Percentiles rank a stretch among this genome's conserved stretches.
Evolutionary conservation across 2,113 vertebrate genomes (phyloP).

Genomic region (Indri indri): DNA sequence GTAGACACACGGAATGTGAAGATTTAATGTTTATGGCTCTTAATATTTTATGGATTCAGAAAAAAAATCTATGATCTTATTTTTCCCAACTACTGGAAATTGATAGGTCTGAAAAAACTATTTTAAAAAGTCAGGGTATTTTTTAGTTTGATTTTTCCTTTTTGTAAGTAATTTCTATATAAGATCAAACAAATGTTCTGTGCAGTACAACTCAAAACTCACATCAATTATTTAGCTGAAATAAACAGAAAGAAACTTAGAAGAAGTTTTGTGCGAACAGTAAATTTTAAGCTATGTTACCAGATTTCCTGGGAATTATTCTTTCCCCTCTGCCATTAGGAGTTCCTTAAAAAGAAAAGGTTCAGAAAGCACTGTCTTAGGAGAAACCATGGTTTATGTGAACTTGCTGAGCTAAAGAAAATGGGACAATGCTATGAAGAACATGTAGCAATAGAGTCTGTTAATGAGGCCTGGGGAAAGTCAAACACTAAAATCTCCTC

Average conservation of each 20-base stretch:
- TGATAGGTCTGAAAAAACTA: neutral
- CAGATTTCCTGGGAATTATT: neutral
- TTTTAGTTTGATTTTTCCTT: constrained; percentile 20
- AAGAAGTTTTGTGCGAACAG: neutral
- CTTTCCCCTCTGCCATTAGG: neutral
- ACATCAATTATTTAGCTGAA: constrained; percentile 31
- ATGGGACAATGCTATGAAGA: neutral
- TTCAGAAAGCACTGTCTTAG: neutral
- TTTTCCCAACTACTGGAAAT: constrained; percentile 15
- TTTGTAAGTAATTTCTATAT: neutral
- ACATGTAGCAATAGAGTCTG: neutral
- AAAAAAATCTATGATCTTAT: neutral
- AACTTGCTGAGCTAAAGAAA: neutral
- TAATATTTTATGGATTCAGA: constrained; percentile 3
- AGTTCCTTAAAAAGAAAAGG: neutral
- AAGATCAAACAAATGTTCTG: neutral
- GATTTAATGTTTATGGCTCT: neutral
- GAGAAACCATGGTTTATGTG: neutral
- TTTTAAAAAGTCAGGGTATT: neutral
- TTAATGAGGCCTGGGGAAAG: neutral
- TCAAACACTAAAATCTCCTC: neutral
- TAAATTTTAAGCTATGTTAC: neutral
- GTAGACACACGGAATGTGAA: neutral
- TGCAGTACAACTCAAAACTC: constrained; percentile 4
- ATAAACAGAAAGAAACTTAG: neutral